Conservation (phyloP, 53 echinoderm and acorn worm species). For the Holothuria leucospilota region DNA sequence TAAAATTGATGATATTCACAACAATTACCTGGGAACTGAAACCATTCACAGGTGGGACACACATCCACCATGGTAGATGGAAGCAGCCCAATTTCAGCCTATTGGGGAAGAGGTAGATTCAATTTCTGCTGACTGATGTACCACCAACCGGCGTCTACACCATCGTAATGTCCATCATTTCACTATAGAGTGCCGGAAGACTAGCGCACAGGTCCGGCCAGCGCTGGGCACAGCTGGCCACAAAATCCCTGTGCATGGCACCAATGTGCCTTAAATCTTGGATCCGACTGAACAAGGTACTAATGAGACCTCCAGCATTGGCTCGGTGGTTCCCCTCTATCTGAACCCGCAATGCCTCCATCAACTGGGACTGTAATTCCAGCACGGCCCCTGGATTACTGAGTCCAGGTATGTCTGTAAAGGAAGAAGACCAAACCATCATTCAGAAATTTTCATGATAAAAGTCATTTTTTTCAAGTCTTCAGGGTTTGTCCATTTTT, state of each 20-base stretch:
- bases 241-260: conserved; percentile 95
- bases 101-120: conserved; percentile 32
- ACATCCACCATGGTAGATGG: too few relatives aligned
- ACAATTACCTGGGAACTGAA: too few relatives aligned
- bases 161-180: conserved; percentile 97
- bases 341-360: conserved; percentile 93
- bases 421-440: neutral
- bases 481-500: neutral
- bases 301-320: conserved; percentile 83
- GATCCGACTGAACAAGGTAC: conserved; percentile 81
- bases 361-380: conserved; percentile 86
- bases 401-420: conserved; percentile 86
- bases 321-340: conserved; percentile 94
- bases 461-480: neutral
- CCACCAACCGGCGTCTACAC: conserved; percentile 26
- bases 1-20: too few relatives aligned
- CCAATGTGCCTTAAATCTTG: conserved; percentile 86
- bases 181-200: conserved; percentile 94
- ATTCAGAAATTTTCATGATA: neutral
- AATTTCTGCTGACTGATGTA: neutral
- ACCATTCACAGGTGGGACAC: too few relatives aligned
- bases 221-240: conserved; percentile 82
- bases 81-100: too few relatives aligned
- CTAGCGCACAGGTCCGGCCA: conserved; percentile 92
- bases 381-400: conserved; percentile 83